A percentile compares a stretch with the other conserved stretches of the same genome.
These are phyloP conservation scores for Pteronotus mesoamericanus DNA, from an alignment of 2,797 vertebrate species.

Conservation along the genomic window DNA sequence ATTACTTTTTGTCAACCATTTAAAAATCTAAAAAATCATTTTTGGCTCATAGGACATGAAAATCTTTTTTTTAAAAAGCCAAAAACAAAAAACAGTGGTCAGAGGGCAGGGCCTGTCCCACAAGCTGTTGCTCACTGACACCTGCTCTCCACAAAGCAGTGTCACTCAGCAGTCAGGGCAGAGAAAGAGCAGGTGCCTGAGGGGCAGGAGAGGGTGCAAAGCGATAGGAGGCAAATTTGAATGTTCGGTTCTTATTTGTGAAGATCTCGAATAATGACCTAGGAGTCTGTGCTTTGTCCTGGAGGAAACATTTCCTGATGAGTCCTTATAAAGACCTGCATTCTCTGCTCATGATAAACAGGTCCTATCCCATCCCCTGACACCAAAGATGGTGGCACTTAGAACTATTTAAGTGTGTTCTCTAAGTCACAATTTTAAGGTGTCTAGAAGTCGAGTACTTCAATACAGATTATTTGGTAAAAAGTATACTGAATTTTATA, in stretches of 20 bases:
- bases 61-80: too few relatives aligned
- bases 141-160: not conserved
- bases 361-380: not conserved
- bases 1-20: too few relatives aligned
- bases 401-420: not conserved
- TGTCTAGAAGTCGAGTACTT: not conserved
- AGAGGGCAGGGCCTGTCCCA: not conserved
- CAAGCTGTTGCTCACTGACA: not conserved
- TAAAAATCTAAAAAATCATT: too few relatives aligned
- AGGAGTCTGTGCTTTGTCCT: not conserved
- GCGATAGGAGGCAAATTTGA: not conserved
- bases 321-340: not conserved
- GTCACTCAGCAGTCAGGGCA: not conserved
- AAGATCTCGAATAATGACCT: not conserved
- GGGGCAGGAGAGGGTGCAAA: not conserved
- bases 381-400: not conserved
- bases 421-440: not conserved
- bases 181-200: not conserved
- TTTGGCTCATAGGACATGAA: not conserved
- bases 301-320: not conserved
- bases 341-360: not conserved
- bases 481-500: not conserved
- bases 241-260: not conserved
- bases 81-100: not conserved
- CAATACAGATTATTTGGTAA: not conserved